Evolutionary conservation across 2,888 invertebrate species (phyloP).

Genomic region (Tetranychus truncatus): DNA sequence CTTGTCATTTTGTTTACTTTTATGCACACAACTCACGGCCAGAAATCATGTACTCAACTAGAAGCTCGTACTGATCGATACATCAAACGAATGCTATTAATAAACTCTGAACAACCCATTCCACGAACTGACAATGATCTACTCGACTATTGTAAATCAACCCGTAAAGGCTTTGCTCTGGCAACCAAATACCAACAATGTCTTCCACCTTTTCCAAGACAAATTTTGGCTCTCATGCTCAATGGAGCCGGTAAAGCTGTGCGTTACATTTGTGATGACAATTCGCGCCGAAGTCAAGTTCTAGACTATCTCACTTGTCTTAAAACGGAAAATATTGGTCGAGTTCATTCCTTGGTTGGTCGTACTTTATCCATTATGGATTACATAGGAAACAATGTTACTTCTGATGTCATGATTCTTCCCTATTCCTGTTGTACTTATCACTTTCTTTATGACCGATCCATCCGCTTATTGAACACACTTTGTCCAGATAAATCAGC

Average conservation of each 20-base stretch:
- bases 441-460: slow-evolving; percentile 5
- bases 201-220: slow-evolving; percentile 2
- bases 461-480: not conserved
- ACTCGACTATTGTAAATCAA: not conserved
- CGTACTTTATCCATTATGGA: not conserved
- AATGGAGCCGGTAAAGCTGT: not conserved
- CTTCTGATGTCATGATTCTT: not conserved
- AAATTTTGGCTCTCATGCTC: not conserved
- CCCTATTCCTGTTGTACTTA: slow-evolving; percentile 6
- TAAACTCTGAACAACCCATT: not conserved
- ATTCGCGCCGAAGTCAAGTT: not conserved
- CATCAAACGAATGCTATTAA: not conserved
- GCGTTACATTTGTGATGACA: not conserved
- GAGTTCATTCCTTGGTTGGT: not conserved
- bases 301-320: not conserved
- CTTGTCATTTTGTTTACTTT: not conserved
- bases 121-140: not conserved
- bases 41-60: not conserved
- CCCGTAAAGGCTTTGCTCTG: not conserved
- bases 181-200: not conserved
- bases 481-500: not conserved
- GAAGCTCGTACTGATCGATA: not conserved
- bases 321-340: not conserved
- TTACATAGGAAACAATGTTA: not conserved
- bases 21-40: not conserved